These are phyloP conservation scores for Synanthedon andrenaeformis DNA, from an alignment of 2,888 invertebrate genomes.

Conservation along the genomic window DNA sequence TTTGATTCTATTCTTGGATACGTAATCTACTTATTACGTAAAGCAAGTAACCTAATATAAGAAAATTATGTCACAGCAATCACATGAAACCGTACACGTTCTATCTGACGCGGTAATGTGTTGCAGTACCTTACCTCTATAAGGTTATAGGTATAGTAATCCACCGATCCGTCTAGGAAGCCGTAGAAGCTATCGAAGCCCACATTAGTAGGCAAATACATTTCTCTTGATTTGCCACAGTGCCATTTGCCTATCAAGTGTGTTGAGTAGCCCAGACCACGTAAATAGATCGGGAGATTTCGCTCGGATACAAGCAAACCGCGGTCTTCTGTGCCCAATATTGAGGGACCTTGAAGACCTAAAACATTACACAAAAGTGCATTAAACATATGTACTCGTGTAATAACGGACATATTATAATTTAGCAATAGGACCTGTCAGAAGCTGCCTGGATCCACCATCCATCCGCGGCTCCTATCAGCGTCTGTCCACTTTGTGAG, in stretches of 20 bases:
- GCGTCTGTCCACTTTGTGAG: neutral
- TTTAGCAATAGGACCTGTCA: no score
- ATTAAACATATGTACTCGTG: neutral
- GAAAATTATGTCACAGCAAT: neutral
- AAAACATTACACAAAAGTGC: conserved; percentile 1
- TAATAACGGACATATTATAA: no score
- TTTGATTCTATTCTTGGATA: no score
- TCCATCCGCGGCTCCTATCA: neutral
- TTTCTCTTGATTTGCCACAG: conserved; percentile 78
- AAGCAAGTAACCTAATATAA: neutral
- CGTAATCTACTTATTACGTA: neutral
- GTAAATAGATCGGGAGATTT: conserved; percentile 76
- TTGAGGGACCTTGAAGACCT: conserved; percentile 35
- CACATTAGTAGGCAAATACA: conserved; percentile 77
- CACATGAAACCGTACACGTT: neutral
- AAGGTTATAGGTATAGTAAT: conserved; percentile 78
- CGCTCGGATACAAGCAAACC: conserved; percentile 77
- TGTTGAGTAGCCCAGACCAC: conserved; percentile 80
- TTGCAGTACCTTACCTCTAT: conserved; percentile 25
- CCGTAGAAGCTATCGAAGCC: conserved; percentile 87
- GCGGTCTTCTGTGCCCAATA: conserved; percentile 70
- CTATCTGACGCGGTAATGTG: neutral
- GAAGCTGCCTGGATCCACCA: neutral
- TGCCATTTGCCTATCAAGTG: conserved; percentile 90
- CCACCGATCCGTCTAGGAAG: conserved; percentile 81